phyloP scores from a whole-genome alignment of 2,113 vertebrate species.

The Trichomycterus rosablanca region DNA sequence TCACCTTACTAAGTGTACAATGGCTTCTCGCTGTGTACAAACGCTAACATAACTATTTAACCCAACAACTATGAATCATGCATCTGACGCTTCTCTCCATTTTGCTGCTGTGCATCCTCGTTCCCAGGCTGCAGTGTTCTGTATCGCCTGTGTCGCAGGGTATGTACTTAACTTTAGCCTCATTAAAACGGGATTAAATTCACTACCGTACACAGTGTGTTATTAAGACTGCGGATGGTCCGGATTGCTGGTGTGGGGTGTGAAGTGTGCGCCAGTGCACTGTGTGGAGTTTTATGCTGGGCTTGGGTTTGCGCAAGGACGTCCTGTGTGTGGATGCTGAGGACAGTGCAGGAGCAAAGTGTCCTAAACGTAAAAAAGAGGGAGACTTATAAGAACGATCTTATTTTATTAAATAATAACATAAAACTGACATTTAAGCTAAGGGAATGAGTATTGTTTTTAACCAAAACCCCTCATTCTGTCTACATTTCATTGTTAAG shows the following conservation, averaged over 20 bases:
- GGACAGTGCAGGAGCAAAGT: slow-evolving; percentile 28
- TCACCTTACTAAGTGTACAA: slow-evolving; percentile 47
- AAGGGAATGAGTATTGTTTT: too few species aligned
- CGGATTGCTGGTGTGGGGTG: background rate
- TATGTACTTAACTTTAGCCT: slow-evolving; percentile 55
- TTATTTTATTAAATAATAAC: too few species aligned
- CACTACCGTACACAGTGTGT: background rate
- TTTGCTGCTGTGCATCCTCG: slow-evolving; percentile 68
- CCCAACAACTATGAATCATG: slow-evolving; percentile 78
- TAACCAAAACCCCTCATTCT: too few species aligned
- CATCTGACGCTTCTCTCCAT: slow-evolving; percentile 71
- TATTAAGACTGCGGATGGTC: background rate
- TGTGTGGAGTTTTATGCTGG: background rate
- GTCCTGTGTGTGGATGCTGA: slow-evolving; percentile 15
- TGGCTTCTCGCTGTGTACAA: slow-evolving; percentile 61
- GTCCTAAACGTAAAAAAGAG: slow-evolving; percentile 42
- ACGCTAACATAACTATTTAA: slow-evolving; percentile 64
- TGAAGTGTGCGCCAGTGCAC: background rate
- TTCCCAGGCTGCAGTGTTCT: slow-evolving; percentile 62
- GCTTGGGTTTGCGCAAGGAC: slow-evolving; percentile 25
- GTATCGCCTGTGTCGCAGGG: slow-evolving; percentile 65
- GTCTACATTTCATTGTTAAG: too few species aligned
- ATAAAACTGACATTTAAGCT: too few species aligned
- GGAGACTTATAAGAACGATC: too few species aligned
- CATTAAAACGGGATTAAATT: background rate